Evolutionary conservation across 2,888 invertebrate species (phyloP).

Genomic region (Pseudococcus viburni): DNA sequence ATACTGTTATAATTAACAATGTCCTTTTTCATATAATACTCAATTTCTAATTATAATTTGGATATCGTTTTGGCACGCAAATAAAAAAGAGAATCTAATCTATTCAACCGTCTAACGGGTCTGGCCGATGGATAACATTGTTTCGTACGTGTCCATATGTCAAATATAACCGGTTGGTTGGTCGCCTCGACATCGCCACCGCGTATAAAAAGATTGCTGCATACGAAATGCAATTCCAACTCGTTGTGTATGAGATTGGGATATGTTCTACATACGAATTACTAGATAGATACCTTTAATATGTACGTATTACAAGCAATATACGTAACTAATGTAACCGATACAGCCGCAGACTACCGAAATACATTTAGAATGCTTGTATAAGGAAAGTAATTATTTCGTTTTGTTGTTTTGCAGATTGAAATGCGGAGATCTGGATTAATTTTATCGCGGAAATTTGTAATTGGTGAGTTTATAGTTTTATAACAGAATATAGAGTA

Average conservation of each 20-base stretch:
- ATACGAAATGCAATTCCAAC: constrained; percentile 18
- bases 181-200: constrained; percentile 1
- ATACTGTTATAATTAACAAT: constrained; percentile 43
- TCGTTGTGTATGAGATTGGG: neutral
- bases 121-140: neutral
- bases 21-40: constrained; percentile 4
- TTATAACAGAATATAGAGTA: too few species aligned
- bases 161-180: constrained; percentile 18
- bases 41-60: constrained; percentile 35
- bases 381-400: too few species aligned
- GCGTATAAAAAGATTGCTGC: neutral
- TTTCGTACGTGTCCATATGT: neutral
- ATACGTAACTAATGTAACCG: neutral
- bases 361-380: neutral
- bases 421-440: constrained; percentile 66
- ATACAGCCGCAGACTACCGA: neutral
- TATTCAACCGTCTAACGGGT: constrained; percentile 19
- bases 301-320: neutral
- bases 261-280: constrained; percentile 13
- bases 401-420: constrained; percentile 53
- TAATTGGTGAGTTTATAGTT: constrained; percentile 59
- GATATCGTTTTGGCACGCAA: neutral
- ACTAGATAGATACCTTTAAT: neutral
- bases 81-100: neutral
- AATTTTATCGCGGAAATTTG: constrained; percentile 61